A percentile compares a stretch with the other conserved stretches of the same genome.
Conservation (phyloP, 2,113 vertebrate species). For the Engystomops pustulosus region DNA sequence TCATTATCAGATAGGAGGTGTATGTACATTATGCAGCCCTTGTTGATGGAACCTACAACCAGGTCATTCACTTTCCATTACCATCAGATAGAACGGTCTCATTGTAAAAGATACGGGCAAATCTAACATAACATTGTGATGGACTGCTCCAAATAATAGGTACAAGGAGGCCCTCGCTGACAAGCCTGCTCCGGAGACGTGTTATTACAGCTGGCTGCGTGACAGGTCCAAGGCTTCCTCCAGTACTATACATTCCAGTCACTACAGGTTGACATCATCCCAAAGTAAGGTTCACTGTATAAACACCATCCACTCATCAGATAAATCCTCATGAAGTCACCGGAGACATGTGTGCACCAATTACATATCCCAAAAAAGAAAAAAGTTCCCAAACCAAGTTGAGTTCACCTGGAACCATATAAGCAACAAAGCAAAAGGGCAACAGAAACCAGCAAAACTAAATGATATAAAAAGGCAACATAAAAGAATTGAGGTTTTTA, state of each 20-base stretch:
- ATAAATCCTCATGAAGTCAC: background rate
- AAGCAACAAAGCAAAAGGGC: no score
- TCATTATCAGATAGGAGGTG: background rate
- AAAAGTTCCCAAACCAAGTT: no score
- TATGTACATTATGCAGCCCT: background rate
- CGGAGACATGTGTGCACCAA: background rate
- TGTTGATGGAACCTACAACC: background rate
- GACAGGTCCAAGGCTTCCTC: constrained; percentile 27
- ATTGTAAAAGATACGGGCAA: background rate
- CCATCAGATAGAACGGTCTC: background rate
- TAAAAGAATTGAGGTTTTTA: no score
- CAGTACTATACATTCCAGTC: background rate
- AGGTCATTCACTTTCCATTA: background rate
- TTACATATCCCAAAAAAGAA: background rate
- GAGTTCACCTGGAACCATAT: no score
- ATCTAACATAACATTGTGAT: background rate
- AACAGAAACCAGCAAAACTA: no score
- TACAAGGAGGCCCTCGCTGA: background rate
- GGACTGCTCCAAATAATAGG: background rate
- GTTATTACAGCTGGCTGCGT: constrained; percentile 50
- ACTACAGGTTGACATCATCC: constrained; percentile 1
- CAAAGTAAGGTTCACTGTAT: constrained; percentile 21
- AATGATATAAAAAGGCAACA: no score
- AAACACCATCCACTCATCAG: constrained; percentile 21
- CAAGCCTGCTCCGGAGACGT: background rate